Conservation (phyloP, 1,140 invertebrate genomes). For the Scaptodrosophila lebanonensis region DNA sequence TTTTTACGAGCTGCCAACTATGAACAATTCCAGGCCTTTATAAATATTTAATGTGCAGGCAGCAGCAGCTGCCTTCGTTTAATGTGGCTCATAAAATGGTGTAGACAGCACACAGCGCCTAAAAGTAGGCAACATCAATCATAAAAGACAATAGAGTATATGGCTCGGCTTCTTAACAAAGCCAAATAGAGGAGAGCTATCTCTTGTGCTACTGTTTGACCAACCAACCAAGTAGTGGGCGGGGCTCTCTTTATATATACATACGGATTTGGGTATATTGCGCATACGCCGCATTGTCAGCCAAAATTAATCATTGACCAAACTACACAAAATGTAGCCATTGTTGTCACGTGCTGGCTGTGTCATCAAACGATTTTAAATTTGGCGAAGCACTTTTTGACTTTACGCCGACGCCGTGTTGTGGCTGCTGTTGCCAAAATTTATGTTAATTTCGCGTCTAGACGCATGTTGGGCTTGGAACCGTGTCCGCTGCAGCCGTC, state of each 20-base stretch:
- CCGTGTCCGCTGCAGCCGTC: background rate
- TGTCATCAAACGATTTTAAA: conserved; percentile 18
- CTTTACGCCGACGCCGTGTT: conserved; percentile 32
- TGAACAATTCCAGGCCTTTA: conserved; percentile 32
- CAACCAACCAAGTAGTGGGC: background rate
- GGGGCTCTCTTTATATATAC: conserved; percentile 8
- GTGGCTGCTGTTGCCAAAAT: conserved; percentile 28
- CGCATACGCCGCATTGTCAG: conserved; percentile 54
- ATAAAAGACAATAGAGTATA: conserved; percentile 31
- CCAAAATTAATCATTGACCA: conserved; percentile 54
- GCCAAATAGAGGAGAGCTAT: conserved; percentile 55
- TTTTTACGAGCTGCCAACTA: conserved; percentile 33
- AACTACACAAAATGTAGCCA: too few relatives aligned
- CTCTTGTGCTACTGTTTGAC: conserved; percentile 19
- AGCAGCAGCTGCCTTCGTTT: conserved; percentile 27
- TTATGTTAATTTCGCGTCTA: conserved; percentile 46
- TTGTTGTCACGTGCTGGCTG: too few relatives aligned
- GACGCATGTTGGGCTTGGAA: conserved; percentile 28
- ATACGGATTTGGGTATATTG: conserved; percentile 43
- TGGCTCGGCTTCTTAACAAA: conserved; percentile 47
- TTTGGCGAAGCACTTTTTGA: conserved; percentile 36
- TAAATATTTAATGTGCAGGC: conserved; percentile 54
- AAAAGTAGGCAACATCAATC: conserved; percentile 60
- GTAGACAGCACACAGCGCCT: conserved; percentile 30
- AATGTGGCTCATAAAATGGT: conserved; percentile 56